These are phyloP conservation scores for Cuculus canorus DNA, from an alignment of 2,797 vertebrate species.

Conservation along the genomic window DNA sequence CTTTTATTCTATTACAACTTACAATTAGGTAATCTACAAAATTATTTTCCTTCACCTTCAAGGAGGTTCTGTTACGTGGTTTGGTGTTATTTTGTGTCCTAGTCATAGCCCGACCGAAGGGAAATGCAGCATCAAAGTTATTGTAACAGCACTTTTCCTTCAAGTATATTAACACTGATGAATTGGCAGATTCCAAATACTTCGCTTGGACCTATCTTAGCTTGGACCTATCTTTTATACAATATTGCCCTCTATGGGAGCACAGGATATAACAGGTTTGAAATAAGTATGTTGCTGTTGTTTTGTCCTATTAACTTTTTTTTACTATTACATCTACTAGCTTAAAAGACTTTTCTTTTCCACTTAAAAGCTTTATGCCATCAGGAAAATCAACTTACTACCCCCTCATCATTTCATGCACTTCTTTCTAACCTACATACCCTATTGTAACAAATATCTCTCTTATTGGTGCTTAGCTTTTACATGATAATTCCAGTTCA, in stretches of 20 bases:
- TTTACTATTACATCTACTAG: not conserved
- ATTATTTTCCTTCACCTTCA: slow-evolving; percentile 66
- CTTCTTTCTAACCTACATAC: not conserved
- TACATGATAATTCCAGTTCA: not conserved
- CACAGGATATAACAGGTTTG: slow-evolving; percentile 20
- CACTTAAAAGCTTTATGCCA: not conserved
- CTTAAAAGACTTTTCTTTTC: not conserved
- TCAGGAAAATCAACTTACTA: not conserved
- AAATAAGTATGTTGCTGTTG: not conserved
- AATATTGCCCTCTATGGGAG: slow-evolving; percentile 83
- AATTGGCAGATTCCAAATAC: slow-evolving; percentile 53
- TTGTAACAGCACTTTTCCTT: slow-evolving; percentile 64
- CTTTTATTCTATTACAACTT: not conserved
- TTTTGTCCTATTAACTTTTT: not conserved
- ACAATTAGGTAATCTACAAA: slow-evolving; percentile 10
- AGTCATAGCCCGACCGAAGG: slow-evolving; percentile 61
- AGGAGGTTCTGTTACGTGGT: slow-evolving; percentile 30
- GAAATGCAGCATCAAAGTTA: slow-evolving; percentile 59
- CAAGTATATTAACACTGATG: slow-evolving; percentile 59
- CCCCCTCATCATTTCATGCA: not conserved
- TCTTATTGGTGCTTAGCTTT: not conserved
- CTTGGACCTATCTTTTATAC: slow-evolving; percentile 74
- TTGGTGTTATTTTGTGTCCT: slow-evolving; percentile 37
- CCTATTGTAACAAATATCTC: not conserved
- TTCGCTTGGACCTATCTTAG: slow-evolving; percentile 60